Evolutionary conservation across 1,140 invertebrate genomes (phyloP).

Genomic region (Pollicipes pollicipes): DNA sequence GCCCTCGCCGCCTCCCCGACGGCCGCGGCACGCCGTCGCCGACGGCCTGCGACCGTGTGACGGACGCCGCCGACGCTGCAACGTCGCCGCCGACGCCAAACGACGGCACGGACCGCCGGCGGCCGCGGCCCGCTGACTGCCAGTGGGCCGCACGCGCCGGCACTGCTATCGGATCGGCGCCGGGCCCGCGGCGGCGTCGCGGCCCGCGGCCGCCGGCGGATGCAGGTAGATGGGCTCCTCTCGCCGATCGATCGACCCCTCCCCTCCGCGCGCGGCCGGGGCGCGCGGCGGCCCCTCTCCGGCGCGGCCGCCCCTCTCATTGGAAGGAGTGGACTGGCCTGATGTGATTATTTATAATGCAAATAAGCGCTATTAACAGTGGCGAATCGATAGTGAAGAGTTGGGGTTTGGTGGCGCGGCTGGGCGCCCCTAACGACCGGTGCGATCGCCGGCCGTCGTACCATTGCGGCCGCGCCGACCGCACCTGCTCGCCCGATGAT

Average conservation of each 20-base stretch:
- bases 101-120: no score
- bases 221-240: not conserved
- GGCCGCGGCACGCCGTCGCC: no score
- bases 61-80: no score
- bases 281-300: not conserved
- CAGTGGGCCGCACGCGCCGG: no score
- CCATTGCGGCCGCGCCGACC: not conserved
- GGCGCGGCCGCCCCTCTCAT: not conserved
- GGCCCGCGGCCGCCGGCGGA: not conserved
- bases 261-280: no score
- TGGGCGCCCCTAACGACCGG: not conserved
- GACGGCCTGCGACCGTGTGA: no score
- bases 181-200: not conserved
- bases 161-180: not conserved
- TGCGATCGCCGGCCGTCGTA: not conserved
- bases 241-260: not conserved
- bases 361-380: conserved; percentile 2
- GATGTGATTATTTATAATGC: conserved; percentile 2
- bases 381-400: not conserved
- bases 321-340: not conserved
- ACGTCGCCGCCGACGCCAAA: not conserved
- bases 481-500: not conserved
- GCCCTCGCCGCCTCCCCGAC: no score
- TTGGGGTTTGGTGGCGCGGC: not conserved
- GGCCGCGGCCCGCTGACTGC: no score